Conservation (phyloP, 2,113 vertebrate species). For the Marcusenius ussheri region DNA sequence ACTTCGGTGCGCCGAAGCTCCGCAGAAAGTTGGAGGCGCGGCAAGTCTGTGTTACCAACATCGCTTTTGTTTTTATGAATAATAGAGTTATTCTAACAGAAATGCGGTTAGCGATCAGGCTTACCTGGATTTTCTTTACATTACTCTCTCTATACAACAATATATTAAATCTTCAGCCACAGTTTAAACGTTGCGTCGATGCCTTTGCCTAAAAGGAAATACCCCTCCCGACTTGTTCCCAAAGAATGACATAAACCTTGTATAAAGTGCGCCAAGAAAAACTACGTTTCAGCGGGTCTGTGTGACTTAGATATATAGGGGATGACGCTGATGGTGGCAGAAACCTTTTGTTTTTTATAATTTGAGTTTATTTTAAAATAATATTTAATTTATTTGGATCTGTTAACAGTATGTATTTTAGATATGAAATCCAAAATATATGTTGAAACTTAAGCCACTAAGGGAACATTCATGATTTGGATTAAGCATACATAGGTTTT, state of each 20-base stretch:
- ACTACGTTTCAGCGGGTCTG: background rate
- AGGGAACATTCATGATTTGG: background rate
- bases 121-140: background rate
- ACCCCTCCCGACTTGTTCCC: background rate
- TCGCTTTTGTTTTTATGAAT: background rate
- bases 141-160: background rate
- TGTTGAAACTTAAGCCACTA: background rate
- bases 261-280: background rate
- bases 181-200: background rate
- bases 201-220: background rate
- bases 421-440: background rate
- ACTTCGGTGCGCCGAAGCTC: background rate
- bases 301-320: background rate
- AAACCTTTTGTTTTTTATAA: background rate
- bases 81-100: background rate
- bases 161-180: background rate
- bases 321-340: background rate
- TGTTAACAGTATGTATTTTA: background rate
- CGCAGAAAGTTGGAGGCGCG: background rate
- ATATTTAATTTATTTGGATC: background rate
- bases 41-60: background rate
- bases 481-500: background rate
- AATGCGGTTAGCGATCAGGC: background rate
- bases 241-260: conserved; percentile 12
- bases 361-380: background rate